These are phyloP conservation scores for Torymus aiolomorphi DNA, from an alignment of 2,888 invertebrate genomes.

Conservation along the genomic window DNA sequence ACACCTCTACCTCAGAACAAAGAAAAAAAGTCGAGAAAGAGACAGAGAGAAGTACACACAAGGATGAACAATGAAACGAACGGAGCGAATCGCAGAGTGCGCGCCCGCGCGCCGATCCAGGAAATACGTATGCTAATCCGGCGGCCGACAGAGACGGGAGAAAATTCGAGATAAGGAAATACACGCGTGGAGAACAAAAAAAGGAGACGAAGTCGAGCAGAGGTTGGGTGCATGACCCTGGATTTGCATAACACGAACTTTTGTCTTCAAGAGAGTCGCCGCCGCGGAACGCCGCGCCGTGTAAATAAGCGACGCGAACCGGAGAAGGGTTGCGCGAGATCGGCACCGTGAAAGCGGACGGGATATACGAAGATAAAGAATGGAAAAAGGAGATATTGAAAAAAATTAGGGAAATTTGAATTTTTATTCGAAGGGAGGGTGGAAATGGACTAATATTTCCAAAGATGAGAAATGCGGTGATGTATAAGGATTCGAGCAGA, in stretches of 20 bases:
- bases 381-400: conserved; percentile 9
- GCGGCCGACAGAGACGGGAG: conserved; percentile 4
- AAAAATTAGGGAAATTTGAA: not conserved
- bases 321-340: too few relatives aligned
- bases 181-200: not conserved
- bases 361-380: not conserved
- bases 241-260: conserved; percentile 33
- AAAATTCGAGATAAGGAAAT: conserved; percentile 24
- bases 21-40: too few relatives aligned
- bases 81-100: conserved; percentile 9
- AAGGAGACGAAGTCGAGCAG: not conserved
- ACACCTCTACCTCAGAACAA: too few relatives aligned
- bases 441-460: not conserved
- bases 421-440: not conserved
- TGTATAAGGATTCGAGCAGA: too few relatives aligned
- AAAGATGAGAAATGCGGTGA: not conserved
- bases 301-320: too few relatives aligned
- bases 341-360: too few relatives aligned
- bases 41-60: too few relatives aligned
- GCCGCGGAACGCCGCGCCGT: not conserved
- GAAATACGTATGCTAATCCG: conserved; percentile 44
- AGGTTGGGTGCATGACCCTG: conserved; percentile 19
- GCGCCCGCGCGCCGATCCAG: conserved; percentile 13
- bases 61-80: conserved; percentile 20
- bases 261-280: not conserved